These are phyloP conservation scores for Poecile atricapillus DNA, from an alignment of 2,113 vertebrate species.

Conservation along the genomic window DNA sequence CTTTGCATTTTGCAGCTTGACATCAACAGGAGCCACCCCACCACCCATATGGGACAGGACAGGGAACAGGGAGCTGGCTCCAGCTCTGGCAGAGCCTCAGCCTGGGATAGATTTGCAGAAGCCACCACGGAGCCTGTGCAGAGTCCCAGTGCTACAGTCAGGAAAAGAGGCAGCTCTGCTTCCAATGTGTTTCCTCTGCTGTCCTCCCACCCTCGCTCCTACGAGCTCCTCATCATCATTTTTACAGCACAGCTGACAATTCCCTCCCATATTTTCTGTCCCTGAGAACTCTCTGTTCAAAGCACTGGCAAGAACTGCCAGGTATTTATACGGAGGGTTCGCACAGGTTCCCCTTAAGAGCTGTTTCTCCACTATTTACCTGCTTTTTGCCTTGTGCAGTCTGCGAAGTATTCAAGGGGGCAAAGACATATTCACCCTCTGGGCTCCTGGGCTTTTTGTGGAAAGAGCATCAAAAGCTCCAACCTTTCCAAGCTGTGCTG, in stretches of 20 bases:
- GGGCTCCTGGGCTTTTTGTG: not conserved
- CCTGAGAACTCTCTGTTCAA: constrained; percentile 42
- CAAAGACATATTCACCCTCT: constrained; percentile 8
- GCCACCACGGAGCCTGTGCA: not conserved
- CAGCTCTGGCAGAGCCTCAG: not conserved
- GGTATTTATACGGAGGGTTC: not conserved
- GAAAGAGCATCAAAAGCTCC: constrained; percentile 34
- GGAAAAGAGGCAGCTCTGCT: constrained; percentile 46
- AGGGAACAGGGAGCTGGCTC: not conserved
- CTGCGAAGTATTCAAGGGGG: not conserved
- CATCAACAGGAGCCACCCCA: not conserved
- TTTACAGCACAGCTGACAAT: constrained; percentile 61
- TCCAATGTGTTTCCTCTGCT: constrained; percentile 51
- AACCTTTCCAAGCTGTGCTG: constrained; percentile 13
- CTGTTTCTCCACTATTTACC: not conserved
- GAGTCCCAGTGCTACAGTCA: not conserved
- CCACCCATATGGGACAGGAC: not conserved
- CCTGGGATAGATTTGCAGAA: not conserved
- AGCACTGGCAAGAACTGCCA: not conserved
- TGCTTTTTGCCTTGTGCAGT: not conserved
- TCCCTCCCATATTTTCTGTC: constrained; percentile 36
- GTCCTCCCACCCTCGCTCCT: constrained; percentile 61
- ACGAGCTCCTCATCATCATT: constrained; percentile 48
- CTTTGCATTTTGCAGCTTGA: not conserved
- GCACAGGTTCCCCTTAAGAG: not conserved